Evolutionary conservation across 2,797 vertebrate species (phyloP), one percentile per base, ranked within the genome.

Genomic region (Peromyscus melanophrys): DNA sequence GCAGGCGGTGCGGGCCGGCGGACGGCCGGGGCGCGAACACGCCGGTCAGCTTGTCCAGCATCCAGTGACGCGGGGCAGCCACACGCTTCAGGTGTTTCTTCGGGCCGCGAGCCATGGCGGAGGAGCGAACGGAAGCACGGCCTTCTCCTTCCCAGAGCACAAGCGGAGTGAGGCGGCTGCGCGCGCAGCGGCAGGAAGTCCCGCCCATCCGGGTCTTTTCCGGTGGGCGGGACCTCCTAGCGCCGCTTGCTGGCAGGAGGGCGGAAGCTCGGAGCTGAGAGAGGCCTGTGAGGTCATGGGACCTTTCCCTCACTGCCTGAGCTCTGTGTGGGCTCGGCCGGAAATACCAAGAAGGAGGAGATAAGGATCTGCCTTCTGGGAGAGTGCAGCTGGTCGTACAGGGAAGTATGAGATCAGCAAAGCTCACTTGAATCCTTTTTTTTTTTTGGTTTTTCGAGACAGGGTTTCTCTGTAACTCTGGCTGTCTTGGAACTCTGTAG

Each of bases 31-130:
- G 88, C 43, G 88, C 88, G 43, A 90, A 90, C 75, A 90, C 88
- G 40, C 88, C 88, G 4, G 88, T 90, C 88, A 90, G 88, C 23
- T 90, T 90, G 88, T 90, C 88, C 88, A 90, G 88, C 88, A 90
- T 90, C 88, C 88, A 90, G 59, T 90, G 88, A 0, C 73, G 73
- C 4, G 88, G 88, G 4, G 88, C 88, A 2, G 88, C 88, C 75
- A 90, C 88, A 11, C 88, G 88, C 75, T 90, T 90, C 43, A 90
- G 88, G 75, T 90, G 88, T 46, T 90, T 90, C 75, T 90, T 90
- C 31, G 88, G 88, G 16, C 88, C 88, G 23, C 88, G 88, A 19
- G 88, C 88, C 88, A 90, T 90, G 59, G 59, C 59, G 29, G 37
- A 61, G n/a, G 37, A 34, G 80, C 2, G 1, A 16, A 46, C 19